phyloP scores from a whole-genome alignment of 2,113 vertebrate species.

The Carassius auratus region DNA sequence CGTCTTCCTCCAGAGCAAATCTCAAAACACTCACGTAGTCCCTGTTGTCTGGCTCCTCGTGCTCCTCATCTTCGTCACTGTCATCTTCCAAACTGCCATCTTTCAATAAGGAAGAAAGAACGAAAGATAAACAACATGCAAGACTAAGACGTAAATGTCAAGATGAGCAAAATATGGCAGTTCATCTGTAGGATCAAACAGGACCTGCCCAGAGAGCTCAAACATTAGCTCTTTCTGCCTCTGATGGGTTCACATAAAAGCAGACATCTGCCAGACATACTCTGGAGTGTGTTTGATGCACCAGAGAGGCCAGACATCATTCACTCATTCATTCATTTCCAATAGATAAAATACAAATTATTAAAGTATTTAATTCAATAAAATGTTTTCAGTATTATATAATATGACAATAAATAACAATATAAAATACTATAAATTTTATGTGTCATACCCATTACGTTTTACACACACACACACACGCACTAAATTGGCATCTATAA shows the following conservation, averaged over 20 bases:
- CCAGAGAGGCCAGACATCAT: too few relatives aligned
- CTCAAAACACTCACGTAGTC: conserved; percentile 77
- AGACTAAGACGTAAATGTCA: conserved; percentile 24
- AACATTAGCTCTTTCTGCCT: not conserved
- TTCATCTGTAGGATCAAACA: conserved; percentile 41
- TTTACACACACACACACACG: too few relatives aligned
- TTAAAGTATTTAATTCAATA: too few relatives aligned
- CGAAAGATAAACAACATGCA: conserved; percentile 28
- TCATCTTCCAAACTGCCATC: conserved; percentile 77
- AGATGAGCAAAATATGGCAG: conserved; percentile 12
- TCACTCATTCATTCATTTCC: too few relatives aligned
- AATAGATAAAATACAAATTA: too few relatives aligned
- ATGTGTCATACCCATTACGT: too few relatives aligned
- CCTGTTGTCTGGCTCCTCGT: conserved; percentile 68
- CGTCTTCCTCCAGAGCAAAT: conserved; percentile 3
- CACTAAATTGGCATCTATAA: too few relatives aligned
- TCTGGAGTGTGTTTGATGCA: too few relatives aligned
- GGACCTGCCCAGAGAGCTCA: not conserved
- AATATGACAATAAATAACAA: too few relatives aligned
- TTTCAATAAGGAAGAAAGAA: conserved; percentile 27
- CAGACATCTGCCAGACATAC: not conserved
- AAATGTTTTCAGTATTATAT: too few relatives aligned
- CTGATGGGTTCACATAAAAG: conserved; percentile 21
- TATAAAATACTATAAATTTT: too few relatives aligned
- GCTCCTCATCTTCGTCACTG: conserved; percentile 71